Evolutionary conservation across 1,140 invertebrate genomes (phyloP), one percentile per base, ranked within the genome.

Genomic region (Triops longicaudatus): DNA sequence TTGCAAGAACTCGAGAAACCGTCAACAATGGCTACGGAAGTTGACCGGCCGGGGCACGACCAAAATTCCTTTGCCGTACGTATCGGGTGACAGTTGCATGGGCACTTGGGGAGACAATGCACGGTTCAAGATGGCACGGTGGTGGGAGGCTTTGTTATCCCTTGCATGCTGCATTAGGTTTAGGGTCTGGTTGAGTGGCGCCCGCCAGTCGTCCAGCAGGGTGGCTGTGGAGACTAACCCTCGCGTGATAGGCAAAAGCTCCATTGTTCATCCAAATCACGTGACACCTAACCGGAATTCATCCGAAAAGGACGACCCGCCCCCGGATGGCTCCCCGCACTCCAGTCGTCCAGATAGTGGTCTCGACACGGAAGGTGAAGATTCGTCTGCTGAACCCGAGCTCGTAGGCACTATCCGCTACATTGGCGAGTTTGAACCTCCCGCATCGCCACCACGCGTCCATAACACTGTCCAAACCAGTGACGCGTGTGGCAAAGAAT

Each of bases 1-100:
- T 81, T 76, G 74, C 37, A 50, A 75, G 26, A 87, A 89, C 72
- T 87, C 88, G 11, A 89, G 90, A 81, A 90, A 90, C 81, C 83
- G 89, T 10, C 85, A 88, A 26, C 84, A 86, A 44, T 88, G 88
- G 81, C 90, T 89, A 87, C 89, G 89, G 43, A 76, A 76, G 63
- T 27, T 78, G 83, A 91, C 91, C 81, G 79, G 79, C 28, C 77
- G 76, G 72, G 80, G 81, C 75, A 74, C 76, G 12, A 75, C 77
- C 26, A 78, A 80, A 37, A 73, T 37, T 74, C 80, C 79, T 50
- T 73, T 78, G n/a, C 31, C 63, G 75, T 63, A 75, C 73, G 73
- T 74, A 44, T 73, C 78, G 50, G 50, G 50, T 63, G 50, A 63
- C 50, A 63, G n/a, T 63, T 63, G 50, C 14, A 63, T 63, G 50